Percentiles rank a stretch among this genome's conserved stretches.
Evolutionary conservation across 1,140 invertebrate genomes (phyloP).

Genomic region (Ruditapes philippinarum): DNA sequence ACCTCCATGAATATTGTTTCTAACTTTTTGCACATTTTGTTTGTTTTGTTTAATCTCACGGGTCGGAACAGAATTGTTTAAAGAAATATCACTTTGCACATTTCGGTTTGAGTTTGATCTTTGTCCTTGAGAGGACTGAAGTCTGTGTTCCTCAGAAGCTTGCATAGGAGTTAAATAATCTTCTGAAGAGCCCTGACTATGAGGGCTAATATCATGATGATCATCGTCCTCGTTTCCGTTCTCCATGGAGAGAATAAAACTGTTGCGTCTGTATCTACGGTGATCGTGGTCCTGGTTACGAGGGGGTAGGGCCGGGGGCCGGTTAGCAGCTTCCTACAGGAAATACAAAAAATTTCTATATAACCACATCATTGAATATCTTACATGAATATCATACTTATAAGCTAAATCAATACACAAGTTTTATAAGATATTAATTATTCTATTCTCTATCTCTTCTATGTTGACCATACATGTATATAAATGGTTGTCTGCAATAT

Average conservation of each 20-base stretch:
- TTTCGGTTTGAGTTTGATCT: constrained; percentile 31
- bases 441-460: too few species aligned
- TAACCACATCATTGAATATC: too few species aligned
- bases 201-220: not conserved
- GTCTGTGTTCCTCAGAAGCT: constrained; percentile 32
- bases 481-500: too few species aligned
- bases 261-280: constrained; percentile 78
- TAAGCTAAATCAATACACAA: too few species aligned
- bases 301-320: constrained; percentile 62
- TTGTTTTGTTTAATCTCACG: constrained; percentile 49
- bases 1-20: constrained; percentile 33
- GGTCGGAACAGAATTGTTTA: constrained; percentile 12
- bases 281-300: constrained; percentile 68
- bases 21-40: constrained; percentile 58
- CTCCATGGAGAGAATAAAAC: constrained; percentile 81
- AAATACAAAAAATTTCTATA: constrained; percentile 2
- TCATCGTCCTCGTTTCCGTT: constrained; percentile 67
- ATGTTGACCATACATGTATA: too few species aligned
- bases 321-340: constrained; percentile 61
- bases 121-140: constrained; percentile 12
- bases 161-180: constrained; percentile 36
- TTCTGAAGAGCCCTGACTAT: constrained; percentile 39
- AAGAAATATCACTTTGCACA: constrained; percentile 24
- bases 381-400: too few species aligned
- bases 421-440: too few species aligned